These are phyloP conservation scores for Bubo scandiacus DNA, from an alignment of 2,113 vertebrate species.

Conservation along the genomic window DNA sequence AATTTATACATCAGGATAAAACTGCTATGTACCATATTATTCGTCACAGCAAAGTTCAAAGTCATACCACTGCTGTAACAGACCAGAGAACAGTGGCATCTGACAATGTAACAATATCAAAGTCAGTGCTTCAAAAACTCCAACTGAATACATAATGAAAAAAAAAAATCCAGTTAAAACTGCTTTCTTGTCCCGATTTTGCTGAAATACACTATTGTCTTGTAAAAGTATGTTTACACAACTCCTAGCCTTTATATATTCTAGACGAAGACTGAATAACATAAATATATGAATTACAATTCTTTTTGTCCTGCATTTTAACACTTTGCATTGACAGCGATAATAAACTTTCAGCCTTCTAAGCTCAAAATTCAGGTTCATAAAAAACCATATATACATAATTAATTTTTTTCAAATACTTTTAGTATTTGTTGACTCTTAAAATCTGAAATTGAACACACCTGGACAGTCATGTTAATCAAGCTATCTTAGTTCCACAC, in stretches of 20 bases:
- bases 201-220: not conserved
- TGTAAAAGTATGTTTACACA: not conserved
- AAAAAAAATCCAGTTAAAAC: not conserved
- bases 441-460: not conserved
- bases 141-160: not conserved
- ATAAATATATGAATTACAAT: fast-evolving
- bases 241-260: not conserved
- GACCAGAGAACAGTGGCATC: not conserved
- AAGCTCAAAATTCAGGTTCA: not conserved
- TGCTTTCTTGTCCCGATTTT: not conserved
- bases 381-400: not conserved
- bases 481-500: not conserved
- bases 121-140: not conserved
- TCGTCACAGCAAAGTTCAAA: not conserved
- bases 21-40: fast-evolving
- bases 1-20: not conserved
- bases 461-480: not conserved
- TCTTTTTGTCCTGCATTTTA: not conserved
- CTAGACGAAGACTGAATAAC: not conserved
- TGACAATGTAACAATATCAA: fast-evolving
- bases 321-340: not conserved
- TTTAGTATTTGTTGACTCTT: not conserved
- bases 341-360: not conserved
- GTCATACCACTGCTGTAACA: not conserved
- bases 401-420: not conserved